phyloP scores from a whole-genome alignment of 2,888 invertebrate species.

The Megaustenia siamemsis region DNA sequence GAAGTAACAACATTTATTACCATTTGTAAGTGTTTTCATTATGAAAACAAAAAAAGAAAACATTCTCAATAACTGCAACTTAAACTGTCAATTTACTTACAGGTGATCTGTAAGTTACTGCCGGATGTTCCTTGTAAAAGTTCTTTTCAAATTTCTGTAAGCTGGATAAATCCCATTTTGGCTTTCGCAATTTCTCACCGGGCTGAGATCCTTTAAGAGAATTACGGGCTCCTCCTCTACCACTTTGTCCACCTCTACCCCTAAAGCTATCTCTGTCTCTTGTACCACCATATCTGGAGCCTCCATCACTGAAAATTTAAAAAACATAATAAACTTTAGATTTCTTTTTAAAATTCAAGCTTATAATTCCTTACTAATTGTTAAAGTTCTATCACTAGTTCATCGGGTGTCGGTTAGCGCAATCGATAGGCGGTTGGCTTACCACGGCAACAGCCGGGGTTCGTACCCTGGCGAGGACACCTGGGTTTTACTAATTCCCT shows the following conservation, averaged over 20 bases:
- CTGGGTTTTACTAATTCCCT: too few relatives aligned
- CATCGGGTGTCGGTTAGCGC: too few relatives aligned
- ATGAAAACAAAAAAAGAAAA: too few relatives aligned
- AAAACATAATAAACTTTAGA: not conserved
- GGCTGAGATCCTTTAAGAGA: slow-evolving; percentile 81
- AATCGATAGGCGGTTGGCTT: too few relatives aligned
- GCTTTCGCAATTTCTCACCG: slow-evolving; percentile 90
- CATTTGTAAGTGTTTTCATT: too few relatives aligned
- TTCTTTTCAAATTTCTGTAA: slow-evolving; percentile 93
- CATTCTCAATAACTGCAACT: too few relatives aligned
- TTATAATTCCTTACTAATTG: too few relatives aligned
- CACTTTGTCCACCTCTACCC: slow-evolving; percentile 57
- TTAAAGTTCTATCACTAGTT: too few relatives aligned
- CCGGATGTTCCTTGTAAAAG: slow-evolving; percentile 91
- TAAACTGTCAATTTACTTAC: slow-evolving; percentile 66
- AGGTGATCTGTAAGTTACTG: slow-evolving; percentile 84
- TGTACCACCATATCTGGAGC: slow-evolving; percentile 37
- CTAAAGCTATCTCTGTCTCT: slow-evolving; percentile 50
- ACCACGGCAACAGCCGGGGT: too few relatives aligned
- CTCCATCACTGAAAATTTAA: not conserved
- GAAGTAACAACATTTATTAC: too few relatives aligned
- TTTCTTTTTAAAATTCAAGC: not conserved
- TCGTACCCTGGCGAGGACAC: too few relatives aligned
- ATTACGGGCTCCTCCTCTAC: slow-evolving; percentile 60
- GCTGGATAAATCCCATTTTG: slow-evolving; percentile 90